Base-by-base conservation (phyloP, 2,888 invertebrate species). In the Phrixothrix hirtus region DNA sequence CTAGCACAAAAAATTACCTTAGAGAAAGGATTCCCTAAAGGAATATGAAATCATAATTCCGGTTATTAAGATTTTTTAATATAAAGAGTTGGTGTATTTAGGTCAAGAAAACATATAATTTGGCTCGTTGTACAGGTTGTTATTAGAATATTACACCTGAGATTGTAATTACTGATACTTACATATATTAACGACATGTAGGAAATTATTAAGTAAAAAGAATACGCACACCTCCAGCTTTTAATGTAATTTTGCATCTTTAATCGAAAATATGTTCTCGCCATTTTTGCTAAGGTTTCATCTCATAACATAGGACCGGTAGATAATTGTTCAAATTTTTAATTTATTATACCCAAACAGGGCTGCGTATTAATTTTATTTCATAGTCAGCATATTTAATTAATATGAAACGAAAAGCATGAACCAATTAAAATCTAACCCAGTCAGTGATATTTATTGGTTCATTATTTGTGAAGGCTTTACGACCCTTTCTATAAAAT, bases 71-170 rank as follows among this genome's bases (percentile, higher is more conserved):
- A 21, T 21, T 21, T 21, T 21, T 5, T 21, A 21, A 21, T 5
- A 5, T 5, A 5, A 21, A 21, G 7, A 3, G 7, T 21, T 21
- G 4, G 7, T 5, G 7, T 26, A 51, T 51, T 51, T 38, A 31
- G 51, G 51, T 51, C 51, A 51, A 51, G 51, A 45, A 51, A 39
- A 51, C 44, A 11, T 51, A 25, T 51, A 45, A 45, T 45, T 51
- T 27, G 30, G 27, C 25, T 38, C 10, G 11, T 29, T 38, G 26
- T 34, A 39, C 25, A 21, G 21, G 17, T 35, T 27, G 38, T 27
- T 39, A 39, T 43, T 48, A 31, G 39, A 38, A 35, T 39, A 34
- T 51, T 37, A 44, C 38, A 50, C 38, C 38, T 37, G 39, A 51
- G 43, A 51, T 35, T 10, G 38, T 39, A 51, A 51, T 45, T 51